Evolutionary conservation across 2,113 vertebrate genomes (phyloP).

Genomic region (Corythornis cristatus): DNA sequence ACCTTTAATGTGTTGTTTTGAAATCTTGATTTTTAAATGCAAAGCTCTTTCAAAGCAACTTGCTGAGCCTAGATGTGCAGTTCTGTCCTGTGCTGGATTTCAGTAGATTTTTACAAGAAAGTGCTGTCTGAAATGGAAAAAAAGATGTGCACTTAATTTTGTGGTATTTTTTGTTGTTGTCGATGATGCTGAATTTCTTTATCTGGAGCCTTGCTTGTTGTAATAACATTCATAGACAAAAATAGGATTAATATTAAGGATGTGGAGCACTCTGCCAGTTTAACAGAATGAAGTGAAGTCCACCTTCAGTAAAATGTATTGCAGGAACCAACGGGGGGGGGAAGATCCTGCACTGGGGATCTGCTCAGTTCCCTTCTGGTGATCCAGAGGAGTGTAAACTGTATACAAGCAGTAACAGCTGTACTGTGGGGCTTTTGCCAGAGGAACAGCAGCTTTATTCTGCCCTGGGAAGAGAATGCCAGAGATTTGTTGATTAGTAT

Average conservation of each 20-base stretch:
- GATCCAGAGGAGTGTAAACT: background rate
- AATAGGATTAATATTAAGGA: background rate
- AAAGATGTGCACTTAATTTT: background rate
- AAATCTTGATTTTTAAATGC: background rate
- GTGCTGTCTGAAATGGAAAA: background rate
- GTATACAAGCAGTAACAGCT: background rate
- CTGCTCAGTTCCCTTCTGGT: background rate
- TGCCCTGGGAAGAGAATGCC: background rate
- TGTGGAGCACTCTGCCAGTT: background rate
- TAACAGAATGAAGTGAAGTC: background rate
- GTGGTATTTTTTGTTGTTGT: background rate
- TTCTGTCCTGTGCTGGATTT: background rate
- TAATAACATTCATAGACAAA: background rate
- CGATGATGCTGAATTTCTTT: background rate
- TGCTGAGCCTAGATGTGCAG: background rate
- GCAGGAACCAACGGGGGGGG: background rate
- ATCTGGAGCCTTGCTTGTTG: background rate
- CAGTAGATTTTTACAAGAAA: background rate
- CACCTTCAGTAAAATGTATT: background rate
- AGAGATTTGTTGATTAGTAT: background rate
- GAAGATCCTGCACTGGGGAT: background rate
- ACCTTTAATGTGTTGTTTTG: background rate
- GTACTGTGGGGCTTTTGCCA: constrained; percentile 14
- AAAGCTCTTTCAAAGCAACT: background rate
- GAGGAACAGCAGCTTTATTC: constrained; percentile 31